Percentiles rank a stretch among this genome's conserved stretches.
These are phyloP conservation scores for Drosophila sordidapex DNA, from an alignment of 2,888 invertebrate species.

Conservation along the genomic window DNA sequence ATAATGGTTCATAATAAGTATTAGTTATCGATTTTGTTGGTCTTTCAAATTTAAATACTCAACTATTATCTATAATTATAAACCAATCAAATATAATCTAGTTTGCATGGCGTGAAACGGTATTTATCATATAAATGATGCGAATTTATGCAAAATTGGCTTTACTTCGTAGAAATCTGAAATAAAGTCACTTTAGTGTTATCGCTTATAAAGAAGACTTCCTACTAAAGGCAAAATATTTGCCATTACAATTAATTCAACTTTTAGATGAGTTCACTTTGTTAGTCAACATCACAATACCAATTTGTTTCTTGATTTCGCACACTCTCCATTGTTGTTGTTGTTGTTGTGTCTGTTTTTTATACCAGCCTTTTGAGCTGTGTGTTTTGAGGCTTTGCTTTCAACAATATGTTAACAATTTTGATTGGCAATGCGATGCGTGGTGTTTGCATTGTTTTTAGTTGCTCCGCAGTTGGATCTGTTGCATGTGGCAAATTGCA, in stretches of 20 bases:
- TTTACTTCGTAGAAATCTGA: not conserved
- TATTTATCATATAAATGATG: not conserved
- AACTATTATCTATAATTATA: conserved; percentile 6
- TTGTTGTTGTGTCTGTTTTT: conserved; percentile 2
- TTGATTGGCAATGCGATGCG: conserved; percentile 69
- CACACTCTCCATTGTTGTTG: conserved; percentile 33
- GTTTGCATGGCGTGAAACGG: not conserved
- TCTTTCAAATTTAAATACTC: not conserved
- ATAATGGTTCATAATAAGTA: not conserved
- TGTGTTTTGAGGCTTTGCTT: conserved; percentile 46
- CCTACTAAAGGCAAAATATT: not conserved
- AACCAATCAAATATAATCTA: not conserved
- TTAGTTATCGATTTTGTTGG: not conserved
- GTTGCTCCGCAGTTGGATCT: conserved; percentile 38
- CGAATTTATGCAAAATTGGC: not conserved
- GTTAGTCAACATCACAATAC: conserved; percentile 26
- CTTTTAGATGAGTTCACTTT: conserved; percentile 17
- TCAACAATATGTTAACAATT: conserved; percentile 68
- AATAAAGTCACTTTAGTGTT: not conserved
- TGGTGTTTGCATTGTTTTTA: conserved; percentile 69
- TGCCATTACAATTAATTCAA: not conserved
- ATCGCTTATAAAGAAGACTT: not conserved
- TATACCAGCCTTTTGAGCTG: conserved; percentile 48
- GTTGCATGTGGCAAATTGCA: conserved; percentile 74
- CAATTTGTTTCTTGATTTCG: conserved; percentile 46